Evolutionary conservation across 2,888 invertebrate species (phyloP).

Genomic region (Cotesia congregata): DNA sequence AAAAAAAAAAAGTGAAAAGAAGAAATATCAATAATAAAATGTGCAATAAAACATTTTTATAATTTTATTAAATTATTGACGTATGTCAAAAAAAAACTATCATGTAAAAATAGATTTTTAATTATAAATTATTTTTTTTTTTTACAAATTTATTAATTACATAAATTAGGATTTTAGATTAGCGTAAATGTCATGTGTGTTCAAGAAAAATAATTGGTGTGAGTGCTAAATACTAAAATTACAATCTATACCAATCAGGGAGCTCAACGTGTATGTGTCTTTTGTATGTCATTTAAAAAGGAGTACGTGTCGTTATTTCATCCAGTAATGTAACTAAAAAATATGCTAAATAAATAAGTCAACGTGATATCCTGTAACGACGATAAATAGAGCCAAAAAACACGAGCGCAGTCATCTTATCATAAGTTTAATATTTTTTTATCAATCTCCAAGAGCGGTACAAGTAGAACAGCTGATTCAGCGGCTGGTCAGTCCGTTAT

Average conservation of each 20-base stretch:
- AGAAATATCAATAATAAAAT: background rate
- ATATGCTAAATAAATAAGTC: constrained; percentile 1
- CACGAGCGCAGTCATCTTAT: background rate
- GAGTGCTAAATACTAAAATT: background rate
- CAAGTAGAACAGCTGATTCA: constrained; percentile 36
- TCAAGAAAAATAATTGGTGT: background rate
- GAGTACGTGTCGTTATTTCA: constrained; percentile 13
- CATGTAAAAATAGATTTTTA: background rate
- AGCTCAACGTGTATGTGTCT: constrained; percentile 35
- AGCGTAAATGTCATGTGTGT: background rate
- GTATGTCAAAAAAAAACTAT: too few species aligned
- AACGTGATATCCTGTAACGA: background rate
- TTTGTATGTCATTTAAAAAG: background rate
- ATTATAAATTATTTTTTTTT: background rate
- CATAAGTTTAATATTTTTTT: constrained; percentile 12
- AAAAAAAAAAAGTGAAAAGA: background rate
- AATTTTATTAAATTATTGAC: too few species aligned
- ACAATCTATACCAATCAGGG: constrained; percentile 34
- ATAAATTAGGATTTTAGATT: background rate
- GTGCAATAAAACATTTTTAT: background rate
- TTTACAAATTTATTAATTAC: background rate
- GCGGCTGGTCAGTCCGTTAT: background rate
- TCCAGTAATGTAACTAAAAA: background rate
- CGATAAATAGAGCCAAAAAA: constrained; percentile 6
- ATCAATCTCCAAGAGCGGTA: constrained; percentile 9